A percentile compares a stretch with the other conserved stretches of the same genome.
These are phyloP conservation scores for Varroa destructor DNA, from an alignment of 1,140 invertebrate species.

Conservation along the genomic window DNA sequence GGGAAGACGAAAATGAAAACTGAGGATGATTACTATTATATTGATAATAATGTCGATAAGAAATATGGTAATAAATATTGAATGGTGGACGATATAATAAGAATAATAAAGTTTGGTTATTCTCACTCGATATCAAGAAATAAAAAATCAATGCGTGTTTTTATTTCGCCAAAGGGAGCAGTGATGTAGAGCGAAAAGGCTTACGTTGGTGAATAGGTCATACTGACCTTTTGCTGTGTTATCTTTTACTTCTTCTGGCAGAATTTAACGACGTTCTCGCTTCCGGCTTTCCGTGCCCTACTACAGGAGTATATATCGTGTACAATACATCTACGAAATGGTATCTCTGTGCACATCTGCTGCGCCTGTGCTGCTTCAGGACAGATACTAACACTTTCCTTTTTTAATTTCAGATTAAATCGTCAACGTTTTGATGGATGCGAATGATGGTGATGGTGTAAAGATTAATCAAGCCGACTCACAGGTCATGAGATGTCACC, in stretches of 20 bases:
- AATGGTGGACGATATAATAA: background rate
- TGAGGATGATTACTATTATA: background rate
- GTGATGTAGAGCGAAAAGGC: too few relatives aligned
- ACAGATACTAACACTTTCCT: conserved; percentile 11
- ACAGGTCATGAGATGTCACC: too few relatives aligned
- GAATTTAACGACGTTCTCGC: too few relatives aligned
- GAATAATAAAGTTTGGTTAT: conserved; percentile 27
- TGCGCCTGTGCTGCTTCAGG: background rate
- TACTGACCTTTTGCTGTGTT: too few relatives aligned
- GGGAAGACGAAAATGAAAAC: background rate
- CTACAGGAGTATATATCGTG: too few relatives aligned
- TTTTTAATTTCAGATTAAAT: background rate
- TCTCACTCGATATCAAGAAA: conserved; percentile 24
- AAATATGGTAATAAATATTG: conserved; percentile 12
- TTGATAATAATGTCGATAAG: conserved; percentile 18
- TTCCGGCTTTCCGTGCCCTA: too few relatives aligned
- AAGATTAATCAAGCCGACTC: too few relatives aligned
- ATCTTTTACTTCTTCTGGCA: too few relatives aligned
- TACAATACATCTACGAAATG: too few relatives aligned
- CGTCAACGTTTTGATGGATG: background rate
- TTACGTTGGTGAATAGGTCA: too few relatives aligned
- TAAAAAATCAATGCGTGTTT: background rate
- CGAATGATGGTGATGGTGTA: conserved; percentile 13
- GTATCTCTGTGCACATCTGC: too few relatives aligned
- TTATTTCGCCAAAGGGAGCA: background rate